Evolutionary conservation across 2,113 vertebrate species (phyloP), one percentile per base, ranked within the genome.

Genomic region (Lagopus muta): DNA sequence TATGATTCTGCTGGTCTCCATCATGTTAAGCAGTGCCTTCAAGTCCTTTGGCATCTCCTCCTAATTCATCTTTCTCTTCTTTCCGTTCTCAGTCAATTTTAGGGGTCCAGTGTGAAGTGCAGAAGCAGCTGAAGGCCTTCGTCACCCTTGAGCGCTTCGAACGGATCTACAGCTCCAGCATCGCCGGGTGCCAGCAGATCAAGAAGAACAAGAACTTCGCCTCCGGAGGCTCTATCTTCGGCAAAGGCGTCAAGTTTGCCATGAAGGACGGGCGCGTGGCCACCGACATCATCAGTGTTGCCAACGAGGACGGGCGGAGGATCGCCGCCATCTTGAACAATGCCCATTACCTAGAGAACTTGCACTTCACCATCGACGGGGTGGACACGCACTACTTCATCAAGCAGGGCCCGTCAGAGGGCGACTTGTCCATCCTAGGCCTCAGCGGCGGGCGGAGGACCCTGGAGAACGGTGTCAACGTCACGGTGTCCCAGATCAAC

Each of bases 401-500:
- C 86, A 99, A 99, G 89, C 96, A 98, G 71, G 99, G 99, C 83
- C 98, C 98, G 0, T 99, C 99, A 0, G 99, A 99, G 90, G 97
- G 97, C 0, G 99, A 99, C 96, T 97, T 99, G 80, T 97, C 98
- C 47, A 98, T 99, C 82, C 94, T 99, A 47, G 99, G 99, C 90
- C 99, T 99, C 98, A 99, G 98, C 1, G 98, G 98, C 3, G 99
- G 99, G 28, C 97, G 98, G 40, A 98, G 99, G 86, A 99, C 99
- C 66, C 98, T 99, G 76, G 99, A 99, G 97, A 99, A 99, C 0
- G 99, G 99, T 2, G 98, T 99, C 86, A 99, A 99, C 0, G 99
- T 99, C 95, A 99, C 99, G 0, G 99, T 99, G 95, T 98, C 99
- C 36, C 99, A 99, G 97, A 98, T 99, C 94, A 99, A 99, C 97